Evolutionary conservation across 2,113 vertebrate genomes (phyloP).

Genomic region (Narcine bancroftii): DNA sequence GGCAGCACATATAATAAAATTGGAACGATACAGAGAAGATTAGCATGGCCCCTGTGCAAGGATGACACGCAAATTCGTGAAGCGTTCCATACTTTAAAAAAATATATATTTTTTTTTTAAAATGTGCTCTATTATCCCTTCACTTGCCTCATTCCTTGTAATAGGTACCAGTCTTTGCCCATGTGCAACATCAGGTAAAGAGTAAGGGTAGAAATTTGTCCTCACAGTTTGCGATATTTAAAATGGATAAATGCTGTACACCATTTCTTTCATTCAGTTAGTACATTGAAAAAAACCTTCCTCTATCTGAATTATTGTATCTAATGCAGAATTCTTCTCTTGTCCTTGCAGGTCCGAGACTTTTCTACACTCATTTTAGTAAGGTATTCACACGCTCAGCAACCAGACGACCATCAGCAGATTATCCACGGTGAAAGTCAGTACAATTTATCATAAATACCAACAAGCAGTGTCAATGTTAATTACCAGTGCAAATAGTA

Average conservation of each 20-base stretch:
- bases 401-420: constrained; percentile 88
- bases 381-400: constrained; percentile 71
- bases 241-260: too few species aligned
- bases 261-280: too few species aligned
- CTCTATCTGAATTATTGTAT: neutral
- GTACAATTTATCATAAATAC: constrained; percentile 43
- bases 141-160: neutral
- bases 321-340: constrained; percentile 32
- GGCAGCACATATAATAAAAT: too few species aligned
- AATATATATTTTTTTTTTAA: too few species aligned
- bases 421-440: constrained; percentile 88
- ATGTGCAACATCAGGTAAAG: neutral
- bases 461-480: neutral
- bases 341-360: constrained; percentile 76
- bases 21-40: too few species aligned
- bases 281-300: neutral
- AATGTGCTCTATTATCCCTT: neutral
- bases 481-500: neutral
- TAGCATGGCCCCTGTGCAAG: too few species aligned
- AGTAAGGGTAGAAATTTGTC: neutral
- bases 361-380: constrained; percentile 85
- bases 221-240: too few species aligned
- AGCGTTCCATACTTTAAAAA: too few species aligned
- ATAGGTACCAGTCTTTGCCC: neutral
- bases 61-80: too few species aligned